These are phyloP conservation scores for Solea solea DNA, from an alignment of 2,113 vertebrate species.

Conservation along the genomic window DNA sequence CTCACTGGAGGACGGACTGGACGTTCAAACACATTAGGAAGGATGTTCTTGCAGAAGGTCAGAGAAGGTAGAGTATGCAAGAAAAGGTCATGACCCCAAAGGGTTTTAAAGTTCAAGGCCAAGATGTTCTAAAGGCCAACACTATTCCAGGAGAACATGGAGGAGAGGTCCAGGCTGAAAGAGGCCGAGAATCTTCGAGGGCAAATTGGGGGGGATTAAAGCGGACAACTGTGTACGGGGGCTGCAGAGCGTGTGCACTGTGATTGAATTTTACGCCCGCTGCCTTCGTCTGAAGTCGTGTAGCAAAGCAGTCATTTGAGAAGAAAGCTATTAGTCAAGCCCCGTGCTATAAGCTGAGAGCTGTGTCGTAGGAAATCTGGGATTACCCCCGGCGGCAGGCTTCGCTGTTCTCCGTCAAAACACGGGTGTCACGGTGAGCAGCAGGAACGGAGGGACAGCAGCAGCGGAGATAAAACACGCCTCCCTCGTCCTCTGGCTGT, in stretches of 20 bases:
- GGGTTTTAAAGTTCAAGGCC: constrained; percentile 11
- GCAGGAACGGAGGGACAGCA: constrained; percentile 42
- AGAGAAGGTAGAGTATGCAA: constrained; percentile 1
- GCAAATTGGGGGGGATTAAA: constrained; percentile 86
- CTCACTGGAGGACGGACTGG: no score
- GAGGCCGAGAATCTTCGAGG: constrained; percentile 67
- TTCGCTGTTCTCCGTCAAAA: constrained; percentile 67
- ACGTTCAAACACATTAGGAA: neutral
- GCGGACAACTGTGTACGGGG: constrained; percentile 84
- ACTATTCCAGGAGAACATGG: constrained; percentile 12
- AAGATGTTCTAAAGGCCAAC: constrained; percentile 1
- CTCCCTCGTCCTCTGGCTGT: neutral
- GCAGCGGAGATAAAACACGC: constrained; percentile 4
- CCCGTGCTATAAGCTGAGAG: constrained; percentile 77
- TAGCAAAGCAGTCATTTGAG: constrained; percentile 93
- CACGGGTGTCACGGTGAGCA: constrained; percentile 56
- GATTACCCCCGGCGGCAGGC: constrained; percentile 72
- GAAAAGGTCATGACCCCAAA: neutral
- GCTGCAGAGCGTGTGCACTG: constrained; percentile 82
- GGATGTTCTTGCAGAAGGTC: neutral
- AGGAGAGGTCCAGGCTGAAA: constrained; percentile 38
- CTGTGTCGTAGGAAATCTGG: constrained; percentile 77
- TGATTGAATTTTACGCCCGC: constrained; percentile 96
- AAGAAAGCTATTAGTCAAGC: constrained; percentile 82
- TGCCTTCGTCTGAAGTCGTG: constrained; percentile 94